These are phyloP conservation scores for Cichladusa arquata DNA, from an alignment of 2,113 vertebrate species.

Conservation along the genomic window DNA sequence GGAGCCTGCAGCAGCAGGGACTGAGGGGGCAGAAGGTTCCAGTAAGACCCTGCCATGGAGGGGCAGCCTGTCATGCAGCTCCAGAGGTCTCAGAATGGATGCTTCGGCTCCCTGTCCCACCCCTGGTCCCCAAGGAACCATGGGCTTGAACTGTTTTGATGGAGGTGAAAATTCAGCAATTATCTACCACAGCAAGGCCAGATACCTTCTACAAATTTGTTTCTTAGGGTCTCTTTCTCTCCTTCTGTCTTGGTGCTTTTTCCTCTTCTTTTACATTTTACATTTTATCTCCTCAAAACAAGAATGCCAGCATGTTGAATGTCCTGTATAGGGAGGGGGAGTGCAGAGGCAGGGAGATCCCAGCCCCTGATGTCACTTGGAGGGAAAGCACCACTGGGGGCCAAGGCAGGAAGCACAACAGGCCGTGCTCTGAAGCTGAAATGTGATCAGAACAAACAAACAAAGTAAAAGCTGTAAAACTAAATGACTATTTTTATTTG, in stretches of 20 bases:
- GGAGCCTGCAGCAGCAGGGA: neutral
- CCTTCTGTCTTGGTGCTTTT: neutral
- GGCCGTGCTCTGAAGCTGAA: slow-evolving; percentile 16
- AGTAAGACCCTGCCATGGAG: neutral
- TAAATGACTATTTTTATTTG: slow-evolving; percentile 41
- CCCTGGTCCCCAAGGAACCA: neutral
- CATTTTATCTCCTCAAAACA: neutral
- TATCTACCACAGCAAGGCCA: neutral
- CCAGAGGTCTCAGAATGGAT: neutral
- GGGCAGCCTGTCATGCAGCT: neutral
- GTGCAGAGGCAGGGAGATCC: neutral
- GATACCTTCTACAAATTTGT: neutral
- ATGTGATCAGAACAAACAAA: slow-evolving; percentile 54
- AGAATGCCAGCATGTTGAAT: neutral
- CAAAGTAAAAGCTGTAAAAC: slow-evolving; percentile 61
- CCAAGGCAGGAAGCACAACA: neutral
- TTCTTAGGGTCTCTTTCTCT: neutral
- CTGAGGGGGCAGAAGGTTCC: neutral
- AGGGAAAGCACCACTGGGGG: neutral
- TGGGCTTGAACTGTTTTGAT: neutral
- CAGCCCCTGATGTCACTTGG: neutral
- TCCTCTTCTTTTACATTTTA: neutral
- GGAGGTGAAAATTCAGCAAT: neutral
- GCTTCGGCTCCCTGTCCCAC: neutral
- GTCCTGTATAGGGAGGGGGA: neutral